Base-by-base conservation (phyloP, 2,113 vertebrate species). In the Heptranchias perlo region DNA sequence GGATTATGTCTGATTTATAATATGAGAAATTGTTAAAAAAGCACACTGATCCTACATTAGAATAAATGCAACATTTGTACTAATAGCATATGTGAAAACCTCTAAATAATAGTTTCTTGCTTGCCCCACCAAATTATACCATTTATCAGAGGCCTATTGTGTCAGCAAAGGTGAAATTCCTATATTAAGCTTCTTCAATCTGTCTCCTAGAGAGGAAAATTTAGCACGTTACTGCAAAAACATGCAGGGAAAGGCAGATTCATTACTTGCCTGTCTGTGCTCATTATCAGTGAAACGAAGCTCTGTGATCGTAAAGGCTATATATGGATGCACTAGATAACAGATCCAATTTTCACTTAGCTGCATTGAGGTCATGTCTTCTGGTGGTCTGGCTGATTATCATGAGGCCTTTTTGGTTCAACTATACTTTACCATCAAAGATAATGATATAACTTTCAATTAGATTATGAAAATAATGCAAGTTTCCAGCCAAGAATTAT, bases 11-110 rank as follows among this genome's bases (percentile, higher is more conserved):
- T 87, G 84, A 87, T 28, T 61, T 54, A 31, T 89, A 89, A 52
- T 35, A 91, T 91, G 25, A 58, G 54, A 91, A 91, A 91, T 61
- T 52, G 31, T 91, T 91, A 58, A 91, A 91, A 91, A 91, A 35
- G 49, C 52, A 58, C 52, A 58, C 31, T 91, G 31, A 54, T 35
- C 86, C 86, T 58, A 54, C 86, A 89, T 54, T 58, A 35, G 28
- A 89, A 89, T 89, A 89, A 89, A 31, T 89, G 44, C 52, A 58
- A 4, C 28, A 54, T 31, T 16, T 58, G 1, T 13, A 58, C 87
- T 58, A 91, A 91, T 58, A 35, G 87, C 49, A 58, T n/a, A 58
- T 91, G 52, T 91, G 28, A 58, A 91, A 91, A 58, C 61, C 54
- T 52, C 87, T 82, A 82, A 82, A 82, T 82, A 82, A 82, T 82